These are phyloP conservation scores for Dolichotis patagonum DNA, from an alignment of 2,113 vertebrate genomes.

Conservation along the genomic window DNA sequence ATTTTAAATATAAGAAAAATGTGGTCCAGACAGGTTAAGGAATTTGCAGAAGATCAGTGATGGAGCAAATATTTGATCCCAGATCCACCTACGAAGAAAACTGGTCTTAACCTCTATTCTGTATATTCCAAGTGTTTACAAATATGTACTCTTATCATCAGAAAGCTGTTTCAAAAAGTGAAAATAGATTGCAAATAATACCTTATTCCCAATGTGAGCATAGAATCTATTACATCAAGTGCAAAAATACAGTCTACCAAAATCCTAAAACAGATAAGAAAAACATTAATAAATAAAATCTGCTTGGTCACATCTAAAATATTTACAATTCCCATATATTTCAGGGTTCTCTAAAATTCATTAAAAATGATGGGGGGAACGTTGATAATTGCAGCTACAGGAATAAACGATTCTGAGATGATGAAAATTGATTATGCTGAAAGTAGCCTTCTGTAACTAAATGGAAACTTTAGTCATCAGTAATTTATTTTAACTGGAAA, in stretches of 20 bases:
- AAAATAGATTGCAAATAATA: constrained; percentile 18
- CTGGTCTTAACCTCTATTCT: background rate
- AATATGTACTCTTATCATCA: background rate
- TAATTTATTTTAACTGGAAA: constrained; percentile 67
- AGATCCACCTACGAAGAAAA: background rate
- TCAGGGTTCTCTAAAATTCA: constrained; percentile 62
- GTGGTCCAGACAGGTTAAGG: background rate
- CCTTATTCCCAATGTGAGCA: background rate
- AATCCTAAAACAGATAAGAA: constrained; percentile 33
- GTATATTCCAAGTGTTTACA: background rate
- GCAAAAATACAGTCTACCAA: background rate
- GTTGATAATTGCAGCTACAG: constrained; percentile 55
- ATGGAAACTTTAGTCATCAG: constrained; percentile 65
- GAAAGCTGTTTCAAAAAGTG: background rate
- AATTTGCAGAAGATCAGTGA: background rate
- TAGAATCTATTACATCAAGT: background rate
- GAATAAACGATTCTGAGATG: constrained; percentile 63
- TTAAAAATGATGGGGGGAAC: constrained; percentile 43
- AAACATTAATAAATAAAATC: constrained; percentile 45
- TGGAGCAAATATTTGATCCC: background rate
- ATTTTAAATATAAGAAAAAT: constrained; percentile 7
- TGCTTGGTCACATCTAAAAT: background rate
- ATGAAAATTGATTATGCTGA: constrained; percentile 70
- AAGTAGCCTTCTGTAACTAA: constrained; percentile 78
- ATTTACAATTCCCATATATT: constrained; percentile 65